Evolutionary conservation across 2,888 invertebrate species (phyloP).

Genomic region (Rhyacophila evoluta): DNA sequence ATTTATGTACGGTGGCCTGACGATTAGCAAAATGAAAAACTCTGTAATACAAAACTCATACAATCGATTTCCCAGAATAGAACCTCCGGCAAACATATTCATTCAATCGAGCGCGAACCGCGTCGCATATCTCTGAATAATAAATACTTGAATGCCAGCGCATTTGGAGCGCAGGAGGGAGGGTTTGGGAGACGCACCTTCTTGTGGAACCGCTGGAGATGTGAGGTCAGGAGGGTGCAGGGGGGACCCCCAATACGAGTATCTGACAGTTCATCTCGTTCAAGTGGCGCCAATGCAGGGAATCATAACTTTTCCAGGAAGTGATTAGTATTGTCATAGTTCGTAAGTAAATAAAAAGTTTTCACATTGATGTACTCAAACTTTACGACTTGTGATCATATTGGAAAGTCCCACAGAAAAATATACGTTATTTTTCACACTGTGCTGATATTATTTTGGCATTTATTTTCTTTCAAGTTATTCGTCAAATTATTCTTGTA

Average conservation of each 20-base stretch:
- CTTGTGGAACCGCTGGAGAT: slow-evolving; percentile 9
- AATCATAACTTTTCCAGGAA: not conserved
- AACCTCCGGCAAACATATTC: not conserved
- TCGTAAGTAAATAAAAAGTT: too few species aligned
- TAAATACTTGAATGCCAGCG: not conserved
- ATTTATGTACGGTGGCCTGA: too few species aligned
- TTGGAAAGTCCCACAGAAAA: too few species aligned
- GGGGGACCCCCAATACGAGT: slow-evolving; percentile 27
- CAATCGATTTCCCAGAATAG: not conserved
- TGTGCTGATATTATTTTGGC: too few species aligned
- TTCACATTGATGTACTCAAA: too few species aligned
- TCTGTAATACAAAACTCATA: not conserved
- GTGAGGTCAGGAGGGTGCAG: not conserved
- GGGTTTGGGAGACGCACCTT: slow-evolving; percentile 23
- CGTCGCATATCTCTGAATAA: slow-evolving; percentile 30
- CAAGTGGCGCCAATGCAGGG: slow-evolving; percentile 13
- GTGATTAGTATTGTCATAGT: not conserved
- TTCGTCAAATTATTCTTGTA: too few species aligned
- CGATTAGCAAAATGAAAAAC: not conserved
- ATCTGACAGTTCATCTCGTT: slow-evolving; percentile 48
- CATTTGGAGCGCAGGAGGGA: not conserved
- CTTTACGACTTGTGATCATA: too few species aligned
- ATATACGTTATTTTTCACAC: too few species aligned
- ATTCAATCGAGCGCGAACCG: slow-evolving; percentile 24
- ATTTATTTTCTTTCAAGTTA: too few species aligned